Conservation (phyloP, 1,140 invertebrate genomes). For the Pissodes strobi region DNA sequence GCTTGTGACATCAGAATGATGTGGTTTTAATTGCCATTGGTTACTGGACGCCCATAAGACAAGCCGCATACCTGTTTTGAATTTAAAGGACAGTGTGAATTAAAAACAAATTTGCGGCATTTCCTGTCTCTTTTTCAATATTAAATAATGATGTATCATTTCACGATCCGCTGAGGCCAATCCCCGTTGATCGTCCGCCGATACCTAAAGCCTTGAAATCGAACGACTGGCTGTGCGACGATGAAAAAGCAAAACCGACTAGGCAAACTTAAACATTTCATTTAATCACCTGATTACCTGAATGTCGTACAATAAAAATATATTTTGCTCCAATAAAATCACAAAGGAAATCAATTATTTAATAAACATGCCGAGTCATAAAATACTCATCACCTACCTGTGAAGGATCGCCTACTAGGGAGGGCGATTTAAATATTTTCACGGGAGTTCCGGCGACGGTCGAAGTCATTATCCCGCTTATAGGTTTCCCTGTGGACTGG, state of each 20-base stretch:
- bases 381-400: too few species aligned
- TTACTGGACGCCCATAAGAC: too few species aligned
- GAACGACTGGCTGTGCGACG: not conserved
- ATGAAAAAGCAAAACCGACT: not conserved
- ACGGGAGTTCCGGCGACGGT: constrained; percentile 57
- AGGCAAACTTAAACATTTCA: too few species aligned
- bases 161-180: constrained; percentile 4
- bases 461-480: constrained; percentile 58
- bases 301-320: too few species aligned
- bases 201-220: not conserved
- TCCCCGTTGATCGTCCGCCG: not conserved
- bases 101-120: not conserved
- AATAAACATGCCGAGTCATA: too few species aligned
- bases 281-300: too few species aligned
- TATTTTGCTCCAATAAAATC: too few species aligned
- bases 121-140: not conserved
- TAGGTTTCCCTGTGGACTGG: constrained; percentile 59
- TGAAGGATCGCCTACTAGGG: constrained; percentile 35
- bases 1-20: too few species aligned
- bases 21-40: too few species aligned
- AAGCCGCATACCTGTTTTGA: too few species aligned
- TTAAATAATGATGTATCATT: not conserved
- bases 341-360: too few species aligned
- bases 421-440: constrained; percentile 60
- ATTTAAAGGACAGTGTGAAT: not conserved